A percentile compares a stretch with the other conserved stretches of the same genome.
phyloP scores from a whole-genome alignment of 2,797 vertebrate species.

The Muscicapa comitata region DNA sequence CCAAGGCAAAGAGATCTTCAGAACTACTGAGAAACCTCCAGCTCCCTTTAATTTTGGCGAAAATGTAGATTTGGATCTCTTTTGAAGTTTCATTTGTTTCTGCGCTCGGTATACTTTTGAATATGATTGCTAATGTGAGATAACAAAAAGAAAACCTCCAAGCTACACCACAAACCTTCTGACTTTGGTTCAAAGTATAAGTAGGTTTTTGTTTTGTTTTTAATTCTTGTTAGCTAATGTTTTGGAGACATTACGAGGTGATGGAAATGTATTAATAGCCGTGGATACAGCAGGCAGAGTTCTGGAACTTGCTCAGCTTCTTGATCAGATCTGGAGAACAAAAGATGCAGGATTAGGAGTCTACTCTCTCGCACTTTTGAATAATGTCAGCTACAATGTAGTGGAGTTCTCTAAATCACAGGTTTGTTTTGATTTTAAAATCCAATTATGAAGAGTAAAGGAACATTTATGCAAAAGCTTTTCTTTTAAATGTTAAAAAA shows the following conservation, averaged over 20 bases:
- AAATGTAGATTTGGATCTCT: neutral
- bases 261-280: constrained; percentile 94
- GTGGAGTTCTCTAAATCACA: constrained; percentile 99
- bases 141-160: neutral
- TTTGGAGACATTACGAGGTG: constrained; percentile 93
- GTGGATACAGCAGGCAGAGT: constrained; percentile 97
- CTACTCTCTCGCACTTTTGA: constrained; percentile 93
- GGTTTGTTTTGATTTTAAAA: constrained; percentile 76
- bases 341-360: constrained; percentile 95
- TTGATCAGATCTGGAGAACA: constrained; percentile 99
- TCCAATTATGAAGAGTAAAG: neutral
- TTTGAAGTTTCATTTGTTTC: neutral
- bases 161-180: neutral
- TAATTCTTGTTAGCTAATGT: constrained; percentile 85
- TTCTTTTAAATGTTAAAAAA: neutral
- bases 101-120: neutral
- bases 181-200: neutral
- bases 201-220: neutral
- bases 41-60: neutral
- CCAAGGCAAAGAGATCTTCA: neutral
- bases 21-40: neutral
- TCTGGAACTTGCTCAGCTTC: constrained; percentile 94
- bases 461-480: neutral
- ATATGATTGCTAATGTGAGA: neutral
- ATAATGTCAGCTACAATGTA: constrained; percentile 99